phyloP scores from a whole-genome alignment of 2,888 invertebrate species.

The Harpagoxenus sublaevis region DNA sequence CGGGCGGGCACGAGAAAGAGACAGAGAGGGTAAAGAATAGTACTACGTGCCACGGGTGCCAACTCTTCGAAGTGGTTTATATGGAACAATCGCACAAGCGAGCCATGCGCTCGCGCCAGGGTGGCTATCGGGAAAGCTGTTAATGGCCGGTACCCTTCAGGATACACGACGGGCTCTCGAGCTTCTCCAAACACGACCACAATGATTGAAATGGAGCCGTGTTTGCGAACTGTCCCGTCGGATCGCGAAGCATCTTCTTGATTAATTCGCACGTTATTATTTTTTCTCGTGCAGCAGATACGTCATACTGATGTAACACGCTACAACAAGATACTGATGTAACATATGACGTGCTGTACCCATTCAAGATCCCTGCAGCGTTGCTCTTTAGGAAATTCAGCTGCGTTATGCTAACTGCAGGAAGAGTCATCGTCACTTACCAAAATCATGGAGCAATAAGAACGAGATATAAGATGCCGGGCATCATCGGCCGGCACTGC shows the following conservation, averaged over 20 bases:
- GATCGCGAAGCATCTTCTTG: neutral
- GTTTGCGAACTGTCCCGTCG: slow-evolving; percentile 14
- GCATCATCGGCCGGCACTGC: neutral
- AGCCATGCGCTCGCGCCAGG: slow-evolving; percentile 49
- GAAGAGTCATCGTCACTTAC: slow-evolving; percentile 33
- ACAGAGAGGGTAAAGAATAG: slow-evolving; percentile 78
- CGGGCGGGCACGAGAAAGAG: slow-evolving; percentile 38
- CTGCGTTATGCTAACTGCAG: neutral
- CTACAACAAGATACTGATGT: neutral
- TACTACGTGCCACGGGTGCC: slow-evolving; percentile 79
- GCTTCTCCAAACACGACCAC: slow-evolving; percentile 20
- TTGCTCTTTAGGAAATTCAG: neutral
- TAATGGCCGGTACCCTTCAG: slow-evolving; percentile 71
- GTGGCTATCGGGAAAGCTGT: slow-evolving; percentile 69
- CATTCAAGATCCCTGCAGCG: neutral
- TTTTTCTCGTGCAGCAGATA: neutral
- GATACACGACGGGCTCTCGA: slow-evolving; percentile 27
- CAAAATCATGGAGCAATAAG: slow-evolving; percentile 18
- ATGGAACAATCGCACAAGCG: slow-evolving; percentile 71
- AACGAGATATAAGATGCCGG: slow-evolving; percentile 13
- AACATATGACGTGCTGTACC: neutral
- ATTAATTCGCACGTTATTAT: neutral
- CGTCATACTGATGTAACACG: neutral
- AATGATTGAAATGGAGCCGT: slow-evolving; percentile 20
- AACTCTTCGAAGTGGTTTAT: slow-evolving; percentile 78